Percentiles rank a stretch among this genome's conserved stretches.
phyloP scores from a whole-genome alignment of 1,140 invertebrate genomes.

The Hylaeus anthracinus region DNA sequence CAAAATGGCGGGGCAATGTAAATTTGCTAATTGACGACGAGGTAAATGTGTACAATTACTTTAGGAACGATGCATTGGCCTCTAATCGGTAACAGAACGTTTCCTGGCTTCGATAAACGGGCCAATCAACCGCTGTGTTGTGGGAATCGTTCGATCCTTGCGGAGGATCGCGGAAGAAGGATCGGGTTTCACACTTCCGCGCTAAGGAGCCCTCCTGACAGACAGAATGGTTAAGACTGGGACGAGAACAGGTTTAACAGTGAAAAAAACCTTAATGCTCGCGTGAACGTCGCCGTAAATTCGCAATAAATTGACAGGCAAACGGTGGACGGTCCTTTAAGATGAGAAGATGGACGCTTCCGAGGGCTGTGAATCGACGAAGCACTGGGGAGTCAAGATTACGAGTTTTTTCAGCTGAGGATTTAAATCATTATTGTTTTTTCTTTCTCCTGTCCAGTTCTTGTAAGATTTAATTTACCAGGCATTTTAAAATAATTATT shows the following conservation, averaged over 20 bases:
- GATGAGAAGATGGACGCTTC: too few species aligned
- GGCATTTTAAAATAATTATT: too few species aligned
- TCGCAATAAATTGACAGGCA: neutral
- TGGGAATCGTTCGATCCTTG: conserved; percentile 34
- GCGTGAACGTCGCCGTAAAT: neutral
- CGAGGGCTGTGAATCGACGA: too few species aligned
- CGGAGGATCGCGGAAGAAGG: conserved; percentile 29
- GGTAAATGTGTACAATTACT: too few species aligned
- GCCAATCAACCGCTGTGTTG: neutral
- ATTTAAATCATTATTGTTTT: too few species aligned
- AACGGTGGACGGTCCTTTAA: neutral
- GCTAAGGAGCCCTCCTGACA: neutral
- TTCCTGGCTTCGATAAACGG: conserved; percentile 13
- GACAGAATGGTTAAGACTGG: neutral
- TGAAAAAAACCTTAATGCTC: neutral
- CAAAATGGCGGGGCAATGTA: too few species aligned
- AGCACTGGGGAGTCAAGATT: too few species aligned
- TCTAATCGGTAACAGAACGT: conserved; percentile 53
- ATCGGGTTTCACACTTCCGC: conserved; percentile 37
- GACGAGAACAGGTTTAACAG: neutral
- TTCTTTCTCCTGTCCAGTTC: too few species aligned
- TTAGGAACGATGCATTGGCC: too few species aligned
- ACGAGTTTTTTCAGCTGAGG: too few species aligned
- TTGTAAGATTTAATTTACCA: too few species aligned
- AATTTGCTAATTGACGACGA: too few species aligned